Evolutionary conservation across 1,140 invertebrate genomes (phyloP).

Genomic region (Apis cerana): DNA sequence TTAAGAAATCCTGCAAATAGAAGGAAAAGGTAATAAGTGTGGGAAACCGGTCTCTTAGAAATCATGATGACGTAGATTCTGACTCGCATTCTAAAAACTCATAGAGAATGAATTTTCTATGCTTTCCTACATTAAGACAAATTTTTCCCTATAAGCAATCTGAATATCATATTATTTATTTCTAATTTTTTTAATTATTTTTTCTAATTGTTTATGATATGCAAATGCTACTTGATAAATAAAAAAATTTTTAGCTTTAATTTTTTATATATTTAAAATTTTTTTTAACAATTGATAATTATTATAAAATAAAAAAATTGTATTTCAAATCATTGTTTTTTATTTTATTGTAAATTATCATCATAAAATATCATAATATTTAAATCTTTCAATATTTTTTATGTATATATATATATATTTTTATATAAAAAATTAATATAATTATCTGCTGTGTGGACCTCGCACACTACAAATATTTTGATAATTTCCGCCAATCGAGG

Average conservation of each 20-base stretch:
- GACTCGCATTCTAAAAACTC: slow-evolving; percentile 17
- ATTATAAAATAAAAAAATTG: background rate
- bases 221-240: background rate
- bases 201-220: background rate
- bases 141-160: background rate
- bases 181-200: too few relatives aligned
- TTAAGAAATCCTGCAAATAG: slow-evolving; percentile 11
- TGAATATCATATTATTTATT: background rate
- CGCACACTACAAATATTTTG: background rate
- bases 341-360: too few relatives aligned
- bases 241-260: background rate
- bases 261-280: background rate
- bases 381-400: background rate
- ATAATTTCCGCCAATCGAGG: slow-evolving; percentile 12
- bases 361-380: background rate
- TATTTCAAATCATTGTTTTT: too few relatives aligned
- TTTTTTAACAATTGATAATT: background rate
- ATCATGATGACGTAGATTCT: slow-evolving; percentile 40
- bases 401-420: too few relatives aligned
- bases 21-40: slow-evolving; percentile 34
- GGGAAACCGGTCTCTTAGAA: slow-evolving; percentile 44
- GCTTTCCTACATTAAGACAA: background rate
- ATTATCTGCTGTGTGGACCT: background rate
- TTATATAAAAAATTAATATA: background rate
- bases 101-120: background rate